Conservation (phyloP, 2,888 invertebrate species). For the Crematogaster levior region DNA sequence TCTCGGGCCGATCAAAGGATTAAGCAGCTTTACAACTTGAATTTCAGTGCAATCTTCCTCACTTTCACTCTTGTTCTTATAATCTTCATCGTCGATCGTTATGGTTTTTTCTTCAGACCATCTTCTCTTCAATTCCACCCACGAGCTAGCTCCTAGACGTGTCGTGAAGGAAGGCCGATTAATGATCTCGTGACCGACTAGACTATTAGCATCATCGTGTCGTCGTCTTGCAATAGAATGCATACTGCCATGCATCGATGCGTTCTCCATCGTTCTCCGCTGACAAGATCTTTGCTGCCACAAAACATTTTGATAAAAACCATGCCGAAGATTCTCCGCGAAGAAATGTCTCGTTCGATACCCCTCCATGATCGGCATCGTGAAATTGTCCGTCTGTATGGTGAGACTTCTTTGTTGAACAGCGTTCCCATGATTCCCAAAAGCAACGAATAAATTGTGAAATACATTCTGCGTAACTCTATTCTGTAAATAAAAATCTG, state of each 20-base stretch:
- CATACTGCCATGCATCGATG: constrained; percentile 26
- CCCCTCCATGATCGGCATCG: constrained; percentile 41
- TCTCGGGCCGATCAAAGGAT: constrained; percentile 77
- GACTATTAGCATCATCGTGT: not conserved
- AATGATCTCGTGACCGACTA: constrained; percentile 5
- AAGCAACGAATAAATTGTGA: constrained; percentile 57
- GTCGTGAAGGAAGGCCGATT: constrained; percentile 75
- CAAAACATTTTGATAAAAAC: constrained; percentile 63
- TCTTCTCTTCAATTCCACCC: constrained; percentile 81
- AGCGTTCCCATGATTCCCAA: constrained; percentile 37
- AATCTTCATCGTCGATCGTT: constrained; percentile 83
- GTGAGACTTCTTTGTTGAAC: constrained; percentile 62
- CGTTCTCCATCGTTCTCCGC: constrained; percentile 54
- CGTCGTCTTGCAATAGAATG: not conserved
- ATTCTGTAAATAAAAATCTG: constrained; percentile 51
- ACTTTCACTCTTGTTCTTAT: constrained; percentile 51
- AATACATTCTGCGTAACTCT: constrained; percentile 51
- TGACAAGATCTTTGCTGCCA: constrained; percentile 49
- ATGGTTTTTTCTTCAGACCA: constrained; percentile 83
- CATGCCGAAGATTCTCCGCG: constrained; percentile 65
- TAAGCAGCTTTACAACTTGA: constrained; percentile 77
- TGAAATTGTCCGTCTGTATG: constrained; percentile 58
- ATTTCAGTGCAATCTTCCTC: constrained; percentile 75
- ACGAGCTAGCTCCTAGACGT: constrained; percentile 76
- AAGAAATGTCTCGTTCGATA: constrained; percentile 54